phyloP scores from a whole-genome alignment of 2,113 vertebrate species.

The Psephotus haematonotus region DNA sequence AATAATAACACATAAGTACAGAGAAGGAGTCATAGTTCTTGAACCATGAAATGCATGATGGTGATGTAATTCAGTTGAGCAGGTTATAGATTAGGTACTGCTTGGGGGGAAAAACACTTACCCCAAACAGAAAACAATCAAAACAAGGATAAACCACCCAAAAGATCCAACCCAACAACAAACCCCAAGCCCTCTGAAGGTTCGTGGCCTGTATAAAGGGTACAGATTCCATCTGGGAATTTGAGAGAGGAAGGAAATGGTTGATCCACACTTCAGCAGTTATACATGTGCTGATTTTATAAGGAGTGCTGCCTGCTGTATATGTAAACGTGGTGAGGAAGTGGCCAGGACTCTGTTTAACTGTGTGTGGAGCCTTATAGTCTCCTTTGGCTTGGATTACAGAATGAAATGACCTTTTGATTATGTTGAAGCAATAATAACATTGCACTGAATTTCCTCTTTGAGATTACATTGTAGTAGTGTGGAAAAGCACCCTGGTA shows the following conservation, averaged over 20 bases:
- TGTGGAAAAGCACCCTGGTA: fast-evolving
- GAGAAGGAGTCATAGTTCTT: background rate
- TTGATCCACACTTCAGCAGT: background rate
- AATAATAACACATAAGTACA: background rate
- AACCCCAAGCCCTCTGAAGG: background rate
- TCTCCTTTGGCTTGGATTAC: background rate
- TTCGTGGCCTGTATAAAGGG: background rate
- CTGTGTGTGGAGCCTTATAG: background rate
- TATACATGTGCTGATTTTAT: fast-evolving
- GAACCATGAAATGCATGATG: background rate
- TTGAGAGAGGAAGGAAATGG: background rate
- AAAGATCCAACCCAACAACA: background rate
- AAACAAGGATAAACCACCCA: background rate
- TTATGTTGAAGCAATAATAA: background rate
- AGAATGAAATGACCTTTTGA: background rate
- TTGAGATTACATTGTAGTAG: fast-evolving
- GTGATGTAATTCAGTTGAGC: fast-evolving
- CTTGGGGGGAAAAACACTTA: background rate
- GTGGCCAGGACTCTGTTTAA: background rate
- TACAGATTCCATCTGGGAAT: background rate
- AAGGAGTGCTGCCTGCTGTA: background rate
- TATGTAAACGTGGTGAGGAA: fast-evolving
- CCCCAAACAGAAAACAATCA: too few species aligned
- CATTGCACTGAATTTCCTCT: background rate
- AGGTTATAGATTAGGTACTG: background rate